Percentiles rank a stretch among this genome's conserved stretches.
Conservation (phyloP, 2,888 invertebrate genomes). For the Caradrina clavipalpis region DNA sequence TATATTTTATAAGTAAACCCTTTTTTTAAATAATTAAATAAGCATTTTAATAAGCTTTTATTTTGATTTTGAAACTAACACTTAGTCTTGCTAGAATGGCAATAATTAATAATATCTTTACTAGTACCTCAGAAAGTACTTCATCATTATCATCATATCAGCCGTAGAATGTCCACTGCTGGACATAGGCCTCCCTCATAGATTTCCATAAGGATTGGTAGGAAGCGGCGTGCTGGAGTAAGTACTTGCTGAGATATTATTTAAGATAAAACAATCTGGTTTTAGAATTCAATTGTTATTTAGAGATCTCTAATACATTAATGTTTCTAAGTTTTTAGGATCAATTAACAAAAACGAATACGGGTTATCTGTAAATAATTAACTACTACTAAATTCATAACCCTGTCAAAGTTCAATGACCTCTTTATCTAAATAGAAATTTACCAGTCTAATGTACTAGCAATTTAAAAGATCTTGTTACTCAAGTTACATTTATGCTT, state of each 20-base stretch:
- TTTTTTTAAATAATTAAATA: not conserved
- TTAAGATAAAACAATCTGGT: not conserved
- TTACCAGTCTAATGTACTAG: not conserved
- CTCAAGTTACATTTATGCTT: slow-evolving; percentile 24
- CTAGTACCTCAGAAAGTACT: no score
- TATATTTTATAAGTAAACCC: not conserved
- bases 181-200: no score
- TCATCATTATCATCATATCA: no score
- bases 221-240: no score
- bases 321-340: slow-evolving; percentile 1
- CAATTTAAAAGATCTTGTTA: slow-evolving; percentile 13
- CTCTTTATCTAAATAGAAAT: slow-evolving; percentile 8
- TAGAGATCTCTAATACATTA: not conserved
- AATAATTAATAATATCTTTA: not conserved
- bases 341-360: not conserved
- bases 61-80: no score
- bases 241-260: no score
- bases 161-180: no score
- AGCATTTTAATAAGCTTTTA: no score
- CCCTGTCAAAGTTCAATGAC: slow-evolving; percentile 15
- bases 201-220: no score
- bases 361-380: slow-evolving; percentile 8
- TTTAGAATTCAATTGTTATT: not conserved
- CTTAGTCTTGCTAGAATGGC: not conserved
- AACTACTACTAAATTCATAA: not conserved